Conservation (phyloP, 2,113 vertebrate species). For the Nerophis ophidion region DNA sequence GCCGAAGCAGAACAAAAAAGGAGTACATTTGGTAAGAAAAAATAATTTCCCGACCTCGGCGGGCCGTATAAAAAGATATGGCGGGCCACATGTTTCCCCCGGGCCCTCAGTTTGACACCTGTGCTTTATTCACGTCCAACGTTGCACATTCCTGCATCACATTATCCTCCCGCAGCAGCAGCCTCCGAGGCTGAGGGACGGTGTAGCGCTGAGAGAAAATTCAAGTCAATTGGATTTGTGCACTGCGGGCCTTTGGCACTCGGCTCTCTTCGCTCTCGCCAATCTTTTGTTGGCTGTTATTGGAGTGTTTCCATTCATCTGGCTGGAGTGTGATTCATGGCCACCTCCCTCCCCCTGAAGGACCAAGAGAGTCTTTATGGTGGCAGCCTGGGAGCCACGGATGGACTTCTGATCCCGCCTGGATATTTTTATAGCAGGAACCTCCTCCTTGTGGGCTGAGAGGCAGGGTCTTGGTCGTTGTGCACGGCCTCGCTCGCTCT, state of each 20-base stretch:
- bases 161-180: conserved; percentile 12
- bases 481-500: no score
- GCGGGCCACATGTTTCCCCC: no score
- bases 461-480: no score
- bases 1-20: no score
- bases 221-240: conserved; percentile 23
- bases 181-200: conserved; percentile 27
- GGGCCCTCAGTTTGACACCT: no score
- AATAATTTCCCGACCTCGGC: no score
- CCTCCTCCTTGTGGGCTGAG: conserved; percentile 7
- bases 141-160: background rate
- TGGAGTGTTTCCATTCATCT: conserved; percentile 62
- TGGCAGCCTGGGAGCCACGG: conserved; percentile 4
- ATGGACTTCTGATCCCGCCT: conserved; percentile 45
- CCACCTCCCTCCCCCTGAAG: conserved; percentile 26
- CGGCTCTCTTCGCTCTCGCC: conserved; percentile 31
- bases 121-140: no score
- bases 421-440: conserved; percentile 45
- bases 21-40: no score
- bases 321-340: conserved; percentile 60
- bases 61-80: no score
- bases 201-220: conserved; percentile 5
- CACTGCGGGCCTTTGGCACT: conserved; percentile 12
- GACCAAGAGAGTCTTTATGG: no score
- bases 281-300: conserved; percentile 11